Evolutionary conservation across 2,113 vertebrate species (phyloP), one percentile per base, ranked within the genome.

Genomic region (Pedetes capensis): DNA sequence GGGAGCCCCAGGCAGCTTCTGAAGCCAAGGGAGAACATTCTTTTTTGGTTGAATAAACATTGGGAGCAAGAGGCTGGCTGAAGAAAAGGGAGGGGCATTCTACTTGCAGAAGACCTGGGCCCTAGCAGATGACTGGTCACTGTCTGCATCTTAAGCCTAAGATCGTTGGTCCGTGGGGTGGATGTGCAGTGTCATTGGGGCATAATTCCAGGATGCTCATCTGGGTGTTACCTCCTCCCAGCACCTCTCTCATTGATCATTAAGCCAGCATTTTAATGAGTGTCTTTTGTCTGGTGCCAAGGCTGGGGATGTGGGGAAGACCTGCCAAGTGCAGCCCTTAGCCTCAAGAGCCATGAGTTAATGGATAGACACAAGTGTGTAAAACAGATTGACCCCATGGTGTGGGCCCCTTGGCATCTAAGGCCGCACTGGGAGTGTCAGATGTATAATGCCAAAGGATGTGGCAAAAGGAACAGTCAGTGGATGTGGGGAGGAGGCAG

Each of bases 111-210:
- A 66, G 5, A 32, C 51, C 25, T 42, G 34, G n/a, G 39, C 29
- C 57, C 53, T 17, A 59, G 85, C 42, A 20, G 25, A 39, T 37
- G 29, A 68, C 69, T 29, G 5, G 32, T 47, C 39, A 20, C n/a
- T 79, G 17, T 66, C 42, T 87, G 49, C 18, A 12, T 42, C 37
- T 81, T 13, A 57, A 22, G 63, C 23, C 82, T 61, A 18, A 9
- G 57, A 25, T n/a, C 17, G 22, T 17, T 5, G 44, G 47, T 29
- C 25, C 8, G 39, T n/a, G 0, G 8, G 71, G 11, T 8, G 0
- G 27, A 4, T 16, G 64, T 44, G 39, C 47, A 6, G 34, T n/a
- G 1, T 20, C 49, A 5, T 29, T 64, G 13, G 57, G 61, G 59
- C 59, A 18, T 3, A 22, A 13, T 75, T 68, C 66, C 37, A 23